Evolutionary conservation across 2,113 vertebrate species (phyloP), one percentile per base, ranked within the genome.

Genomic region (Empidonax traillii): DNA sequence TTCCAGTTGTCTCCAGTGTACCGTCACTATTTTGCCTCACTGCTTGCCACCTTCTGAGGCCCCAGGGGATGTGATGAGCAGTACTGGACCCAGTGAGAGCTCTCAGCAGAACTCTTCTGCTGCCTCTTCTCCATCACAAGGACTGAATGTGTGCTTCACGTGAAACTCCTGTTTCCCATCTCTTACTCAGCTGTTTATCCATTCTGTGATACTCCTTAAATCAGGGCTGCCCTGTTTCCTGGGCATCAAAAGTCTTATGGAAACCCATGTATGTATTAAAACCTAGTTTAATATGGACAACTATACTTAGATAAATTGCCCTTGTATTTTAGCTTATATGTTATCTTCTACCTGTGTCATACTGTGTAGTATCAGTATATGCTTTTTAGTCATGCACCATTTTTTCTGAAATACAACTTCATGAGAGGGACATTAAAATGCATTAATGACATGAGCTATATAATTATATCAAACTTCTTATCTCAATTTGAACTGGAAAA

Each of bases 71-170:
- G 47, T 23, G 11, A 12, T 73, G 47, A 83, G 37, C 28, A 68
- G 41, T 55, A 33, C 5, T 43, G 39, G 49, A 43, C 16, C 5
- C 55, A 43, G 6, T 21, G 21, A 46, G 43, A 17, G 8, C 49
- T 74, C 14, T 82, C 41, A 63, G 20, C 10, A 58, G 33, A 46
- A 22, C 39, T 81, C 28, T 1, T 2, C 33, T 66, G 19, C 43
- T 63, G 71, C 58, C 37, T 20, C 12, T 35, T 10, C 30, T 73
- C 59, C 16, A 33, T 12, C 4, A 0, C 0, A 0, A 74, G 33
- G 12, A 24, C 49, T 12, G 20, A 56, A 33, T 0, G 0, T 33
- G 2, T 25, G 16, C 33, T 77, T 22, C 46, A 46, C 18, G 5
- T 46, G 18, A 46, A 46, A 56, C 12, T 10, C 12, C 8, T 39